Evolutionary conservation across 2,113 vertebrate species (phyloP).

Genomic region (Nycticryphes semicollaris): DNA sequence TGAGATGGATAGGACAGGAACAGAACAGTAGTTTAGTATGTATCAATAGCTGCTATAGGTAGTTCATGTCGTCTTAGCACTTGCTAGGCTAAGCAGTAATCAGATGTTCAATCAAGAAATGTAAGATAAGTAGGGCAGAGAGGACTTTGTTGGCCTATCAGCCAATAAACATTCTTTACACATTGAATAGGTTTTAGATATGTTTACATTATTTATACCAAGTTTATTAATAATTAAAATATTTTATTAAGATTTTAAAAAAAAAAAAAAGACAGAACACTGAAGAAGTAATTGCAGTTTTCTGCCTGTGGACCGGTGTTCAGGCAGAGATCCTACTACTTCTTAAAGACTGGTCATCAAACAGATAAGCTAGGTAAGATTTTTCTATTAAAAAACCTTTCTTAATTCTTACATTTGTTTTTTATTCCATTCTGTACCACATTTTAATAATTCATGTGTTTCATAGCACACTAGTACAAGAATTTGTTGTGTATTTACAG

Average conservation of each 20-base stretch:
- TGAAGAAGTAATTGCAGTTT: neutral
- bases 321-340: neutral
- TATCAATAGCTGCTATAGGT: neutral
- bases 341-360: neutral
- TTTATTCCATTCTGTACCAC: neutral
- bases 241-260: neutral
- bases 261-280: neutral
- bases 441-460: neutral
- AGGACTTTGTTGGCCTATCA: neutral
- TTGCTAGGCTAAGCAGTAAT: neutral
- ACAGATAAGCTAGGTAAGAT: neutral
- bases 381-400: neutral
- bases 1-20: neutral
- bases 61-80: neutral
- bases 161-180: neutral
- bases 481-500: neutral
- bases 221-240: neutral
- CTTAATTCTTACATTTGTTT: neutral
- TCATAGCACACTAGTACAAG: neutral
- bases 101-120: neutral
- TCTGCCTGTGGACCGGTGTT: neutral
- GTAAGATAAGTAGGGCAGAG: neutral
- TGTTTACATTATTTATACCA: neutral
- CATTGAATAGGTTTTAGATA: neutral
- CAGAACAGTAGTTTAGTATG: neutral